Percentiles rank a stretch among this genome's conserved stretches.
phyloP scores from a whole-genome alignment of 2,888 invertebrate species.

The Spodoptera exigua region DNA sequence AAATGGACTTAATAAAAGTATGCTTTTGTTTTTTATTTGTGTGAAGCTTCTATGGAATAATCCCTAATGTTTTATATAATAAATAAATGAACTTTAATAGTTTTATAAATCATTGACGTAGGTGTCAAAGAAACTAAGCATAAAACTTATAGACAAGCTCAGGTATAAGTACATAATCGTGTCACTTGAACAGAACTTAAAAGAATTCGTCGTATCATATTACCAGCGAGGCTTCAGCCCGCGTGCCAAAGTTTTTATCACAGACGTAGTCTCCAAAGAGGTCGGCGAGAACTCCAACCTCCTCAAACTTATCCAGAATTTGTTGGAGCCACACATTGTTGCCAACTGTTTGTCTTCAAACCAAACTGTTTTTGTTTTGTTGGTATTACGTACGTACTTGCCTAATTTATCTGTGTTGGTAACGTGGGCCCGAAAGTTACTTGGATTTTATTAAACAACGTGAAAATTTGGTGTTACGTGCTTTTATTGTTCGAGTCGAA shows the following conservation, averaged over 20 bases:
- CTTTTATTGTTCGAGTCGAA: too few species aligned
- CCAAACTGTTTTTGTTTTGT: slow-evolving; percentile 53
- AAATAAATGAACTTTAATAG: too few species aligned
- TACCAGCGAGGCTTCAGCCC: slow-evolving; percentile 15
- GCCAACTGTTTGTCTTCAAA: slow-evolving; percentile 52
- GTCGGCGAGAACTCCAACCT: slow-evolving; percentile 36
- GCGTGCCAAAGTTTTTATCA: slow-evolving; percentile 53
- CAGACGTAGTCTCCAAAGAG: slow-evolving; percentile 32
- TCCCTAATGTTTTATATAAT: too few species aligned
- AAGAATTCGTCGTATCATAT: slow-evolving; percentile 11
- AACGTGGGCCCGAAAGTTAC: slow-evolving; percentile 9
- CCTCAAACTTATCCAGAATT: slow-evolving; percentile 43
- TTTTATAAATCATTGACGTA: too few species aligned
- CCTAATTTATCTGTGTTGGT: slow-evolving; percentile 27
- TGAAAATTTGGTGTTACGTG: slow-evolving; percentile 3
- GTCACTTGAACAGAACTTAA: slow-evolving; percentile 8
- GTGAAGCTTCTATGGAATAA: too few species aligned
- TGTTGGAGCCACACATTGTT: slow-evolving; percentile 48
- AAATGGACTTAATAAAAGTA: slow-evolving; percentile 8
- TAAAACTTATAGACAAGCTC: background rate
- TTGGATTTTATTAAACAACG: slow-evolving; percentile 17
- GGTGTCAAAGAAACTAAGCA: slow-evolving; percentile 9
- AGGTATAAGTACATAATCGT: slow-evolving; percentile 15
- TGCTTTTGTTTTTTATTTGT: background rate
- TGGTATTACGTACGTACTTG: slow-evolving; percentile 35